These are phyloP conservation scores for Drosophila prostipennis DNA, from an alignment of 2,888 invertebrate species.

Conservation along the genomic window DNA sequence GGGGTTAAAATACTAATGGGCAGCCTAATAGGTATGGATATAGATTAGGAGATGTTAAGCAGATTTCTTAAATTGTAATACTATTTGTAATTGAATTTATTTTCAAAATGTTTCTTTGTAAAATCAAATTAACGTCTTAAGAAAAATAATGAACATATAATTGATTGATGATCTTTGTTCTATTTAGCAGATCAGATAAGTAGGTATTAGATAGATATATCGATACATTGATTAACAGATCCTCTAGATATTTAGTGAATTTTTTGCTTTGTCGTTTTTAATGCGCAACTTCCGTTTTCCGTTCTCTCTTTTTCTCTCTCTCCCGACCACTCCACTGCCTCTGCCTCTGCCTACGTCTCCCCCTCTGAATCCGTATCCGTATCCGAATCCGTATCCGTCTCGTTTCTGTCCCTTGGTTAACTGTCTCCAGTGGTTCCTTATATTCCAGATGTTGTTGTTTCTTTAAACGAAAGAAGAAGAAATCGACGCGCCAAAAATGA, in stretches of 20 bases:
- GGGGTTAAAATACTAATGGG: background rate
- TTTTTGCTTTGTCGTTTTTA: conserved; percentile 75
- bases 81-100: background rate
- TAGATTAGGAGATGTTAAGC: background rate
- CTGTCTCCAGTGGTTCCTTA: conserved; percentile 76
- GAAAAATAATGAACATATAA: no score
- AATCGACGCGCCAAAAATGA: conserved; percentile 96
- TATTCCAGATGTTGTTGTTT: conserved; percentile 97
- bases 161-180: no score
- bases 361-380: conserved; percentile 14
- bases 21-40: background rate
- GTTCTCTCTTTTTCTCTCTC: conserved; percentile 37
- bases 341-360: conserved; percentile 2
- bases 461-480: conserved; percentile 99
- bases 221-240: conserved; percentile 33
- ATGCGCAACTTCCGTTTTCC: conserved; percentile 59
- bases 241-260: conserved; percentile 18
- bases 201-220: conserved; percentile 2
- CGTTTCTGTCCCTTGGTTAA: conserved; percentile 55
- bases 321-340: conserved; percentile 39
- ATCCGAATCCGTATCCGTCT: conserved; percentile 34
- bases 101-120: no score
- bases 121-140: no score
- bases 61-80: no score
- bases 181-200: no score